These are phyloP conservation scores for Lepidocyrtinus sp. DNA, from an alignment of 2,888 invertebrate genomes.

Conservation along the genomic window DNA sequence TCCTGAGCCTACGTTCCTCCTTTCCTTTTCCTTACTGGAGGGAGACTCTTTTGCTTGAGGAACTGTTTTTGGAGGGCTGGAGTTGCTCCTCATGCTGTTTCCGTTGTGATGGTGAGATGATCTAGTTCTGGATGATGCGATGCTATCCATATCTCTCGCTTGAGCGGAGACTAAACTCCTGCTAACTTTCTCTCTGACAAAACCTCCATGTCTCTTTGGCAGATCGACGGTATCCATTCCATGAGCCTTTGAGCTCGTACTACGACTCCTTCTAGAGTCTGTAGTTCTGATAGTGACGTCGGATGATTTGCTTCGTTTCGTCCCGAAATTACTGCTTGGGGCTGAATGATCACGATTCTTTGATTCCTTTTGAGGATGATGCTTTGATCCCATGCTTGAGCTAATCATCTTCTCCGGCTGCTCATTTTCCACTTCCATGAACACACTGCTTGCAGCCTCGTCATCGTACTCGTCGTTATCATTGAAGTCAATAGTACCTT, in stretches of 20 bases:
- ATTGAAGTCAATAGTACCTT: conserved; percentile 64
- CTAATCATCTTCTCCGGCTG: background rate
- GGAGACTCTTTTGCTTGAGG: background rate
- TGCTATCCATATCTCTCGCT: conserved; percentile 28
- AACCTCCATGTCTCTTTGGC: conserved; percentile 47
- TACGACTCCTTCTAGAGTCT: conserved; percentile 31
- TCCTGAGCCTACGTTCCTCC: background rate
- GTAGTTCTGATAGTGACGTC: conserved; percentile 4
- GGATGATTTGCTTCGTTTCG: conserved; percentile 36
- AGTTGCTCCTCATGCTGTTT: conserved; percentile 21
- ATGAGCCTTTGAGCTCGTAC: conserved; percentile 19
- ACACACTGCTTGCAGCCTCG: conserved; percentile 57
- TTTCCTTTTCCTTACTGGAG: background rate
- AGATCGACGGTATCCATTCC: conserved; percentile 41
- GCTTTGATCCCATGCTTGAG: background rate
- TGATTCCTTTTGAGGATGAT: background rate
- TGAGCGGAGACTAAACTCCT: background rate
- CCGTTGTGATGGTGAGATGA: conserved; percentile 17
- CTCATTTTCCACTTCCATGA: conserved; percentile 47
- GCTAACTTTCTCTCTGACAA: conserved; percentile 31
- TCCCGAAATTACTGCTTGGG: conserved; percentile 3
- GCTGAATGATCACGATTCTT: conserved; percentile 26
- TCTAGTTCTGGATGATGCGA: conserved; percentile 9
- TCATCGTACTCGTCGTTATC: conserved; percentile 62
- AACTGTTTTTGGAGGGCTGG: conserved; percentile 27